phyloP scores from a whole-genome alignment of 2,797 vertebrate genomes.

The Gymnothorax reevesii region DNA sequence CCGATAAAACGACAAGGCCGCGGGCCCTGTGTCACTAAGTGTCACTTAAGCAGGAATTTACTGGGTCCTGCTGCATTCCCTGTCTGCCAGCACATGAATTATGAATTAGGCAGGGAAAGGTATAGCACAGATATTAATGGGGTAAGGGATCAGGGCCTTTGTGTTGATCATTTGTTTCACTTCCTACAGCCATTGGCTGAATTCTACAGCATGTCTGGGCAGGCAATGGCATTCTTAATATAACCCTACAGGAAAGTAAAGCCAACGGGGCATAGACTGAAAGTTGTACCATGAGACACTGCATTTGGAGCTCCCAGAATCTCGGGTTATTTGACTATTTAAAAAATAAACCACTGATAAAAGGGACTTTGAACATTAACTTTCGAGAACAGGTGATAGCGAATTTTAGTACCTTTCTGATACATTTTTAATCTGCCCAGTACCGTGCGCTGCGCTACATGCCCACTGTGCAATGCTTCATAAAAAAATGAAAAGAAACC shows the following conservation, averaged over 20 bases:
- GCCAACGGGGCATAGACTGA: background rate
- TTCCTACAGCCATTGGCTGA: conserved; percentile 16
- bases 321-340: background rate
- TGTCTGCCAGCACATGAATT: conserved; percentile 82
- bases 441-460: background rate
- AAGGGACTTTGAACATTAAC: background rate
- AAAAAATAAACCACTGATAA: background rate
- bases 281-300: background rate
- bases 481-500: background rate
- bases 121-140: conserved; percentile 73
- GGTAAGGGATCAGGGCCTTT: conserved; percentile 54
- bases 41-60: conserved; percentile 85
- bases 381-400: background rate
- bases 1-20: conserved; percentile 71
- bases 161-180: conserved; percentile 45
- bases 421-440: background rate
- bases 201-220: background rate
- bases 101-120: conserved; percentile 77
- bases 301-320: background rate
- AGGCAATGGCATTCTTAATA: background rate
- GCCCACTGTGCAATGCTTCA: background rate
- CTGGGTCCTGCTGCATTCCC: conserved; percentile 79
- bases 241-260: background rate
- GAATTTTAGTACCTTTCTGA: background rate
- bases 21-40: conserved; percentile 80